Evolutionary conservation across 1,140 invertebrate genomes (phyloP), one percentile per base, ranked within the genome.

Genomic region (Neodiprion lecontei): DNA sequence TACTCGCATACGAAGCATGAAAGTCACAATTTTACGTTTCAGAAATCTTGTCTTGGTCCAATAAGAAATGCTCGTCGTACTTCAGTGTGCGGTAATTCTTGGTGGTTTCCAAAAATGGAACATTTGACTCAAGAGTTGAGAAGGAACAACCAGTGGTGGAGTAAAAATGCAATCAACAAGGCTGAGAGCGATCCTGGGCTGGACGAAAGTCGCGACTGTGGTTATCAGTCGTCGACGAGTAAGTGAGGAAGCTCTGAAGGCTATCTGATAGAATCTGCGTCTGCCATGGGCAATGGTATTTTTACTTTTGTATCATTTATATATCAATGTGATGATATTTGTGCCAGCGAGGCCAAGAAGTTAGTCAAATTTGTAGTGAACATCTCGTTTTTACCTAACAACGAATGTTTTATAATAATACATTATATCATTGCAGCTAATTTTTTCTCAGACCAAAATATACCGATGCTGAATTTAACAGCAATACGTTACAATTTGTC

Each of bases 191-290:
- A 82, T 7, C 61, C 66, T 67, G 65, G 77, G 68, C 48, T 77
- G 7, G 80, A 84, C 70, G 82, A 85, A 23, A 80, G 70, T 72
- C 76, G 74, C 5, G 84, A 85, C 76, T 82, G 76, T 17, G 84
- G 84, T 70, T 86, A 86, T 74, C 81, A 82, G 70, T 84, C 82
- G 9, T 86, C 84, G 17, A 77, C 82, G 48, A 84, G 80, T 53
- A 85, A 85, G 85, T 86, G 53, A 67, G 7, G 7, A 69, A 14
- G 11, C 11, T 4, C 17, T 69, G 21, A 23, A 69, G 21, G 7
- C 28, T 17, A 69, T 23, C 40, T 69, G 21, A 12, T 21, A 69
- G 17, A 4, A 12, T 69, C 14, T 23, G 23, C 21, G 12, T 21
- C 21, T 69, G 9, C 17, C 40, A 21, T 69, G 14, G 67, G 21